Conservation (phyloP, 2,113 vertebrate genomes). For the Chaenogobius annularis region DNA sequence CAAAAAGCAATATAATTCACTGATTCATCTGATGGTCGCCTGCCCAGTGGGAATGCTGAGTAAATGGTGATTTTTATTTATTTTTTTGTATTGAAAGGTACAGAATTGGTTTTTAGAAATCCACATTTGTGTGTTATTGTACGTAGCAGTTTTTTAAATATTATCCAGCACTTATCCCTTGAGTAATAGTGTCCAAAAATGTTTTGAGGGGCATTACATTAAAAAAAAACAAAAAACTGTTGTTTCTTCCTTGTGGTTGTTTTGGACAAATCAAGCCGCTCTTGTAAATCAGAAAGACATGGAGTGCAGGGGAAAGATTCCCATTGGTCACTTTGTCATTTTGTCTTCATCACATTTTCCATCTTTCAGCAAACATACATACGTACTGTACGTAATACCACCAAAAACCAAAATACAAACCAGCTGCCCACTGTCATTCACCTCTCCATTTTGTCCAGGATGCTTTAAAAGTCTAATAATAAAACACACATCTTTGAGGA, state of each 20-base stretch:
- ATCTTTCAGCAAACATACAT: constrained; percentile 23
- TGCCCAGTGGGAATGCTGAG: constrained; percentile 52
- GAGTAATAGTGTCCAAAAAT: constrained; percentile 60
- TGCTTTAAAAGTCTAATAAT: constrained; percentile 60
- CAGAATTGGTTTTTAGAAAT: constrained; percentile 55
- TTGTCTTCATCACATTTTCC: constrained; percentile 46
- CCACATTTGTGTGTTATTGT: constrained; percentile 51
- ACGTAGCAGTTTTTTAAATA: constrained; percentile 36
- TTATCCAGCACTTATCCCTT: constrained; percentile 39
- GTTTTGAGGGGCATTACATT: constrained; percentile 63
- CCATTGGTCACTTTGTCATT: constrained; percentile 37
- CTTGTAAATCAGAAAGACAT: constrained; percentile 41
- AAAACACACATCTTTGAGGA: constrained; percentile 15
- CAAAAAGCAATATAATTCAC: constrained; percentile 80
- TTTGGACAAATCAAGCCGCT: constrained; percentile 71
- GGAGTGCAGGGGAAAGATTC: constrained; percentile 48
- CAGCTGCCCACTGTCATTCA: constrained; percentile 41
- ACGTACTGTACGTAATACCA: constrained; percentile 23
- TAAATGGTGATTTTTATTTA: constrained; percentile 51
- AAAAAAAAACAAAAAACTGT: constrained; percentile 31
- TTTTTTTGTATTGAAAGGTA: constrained; percentile 62
- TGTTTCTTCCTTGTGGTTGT: constrained; percentile 75
- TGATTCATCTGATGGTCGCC: constrained; percentile 50
- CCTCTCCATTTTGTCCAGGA: constrained; percentile 34
- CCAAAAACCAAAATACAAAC: constrained; percentile 55